Conservation (phyloP, 1,140 invertebrate species). For the Trichonephila inaurata region DNA sequence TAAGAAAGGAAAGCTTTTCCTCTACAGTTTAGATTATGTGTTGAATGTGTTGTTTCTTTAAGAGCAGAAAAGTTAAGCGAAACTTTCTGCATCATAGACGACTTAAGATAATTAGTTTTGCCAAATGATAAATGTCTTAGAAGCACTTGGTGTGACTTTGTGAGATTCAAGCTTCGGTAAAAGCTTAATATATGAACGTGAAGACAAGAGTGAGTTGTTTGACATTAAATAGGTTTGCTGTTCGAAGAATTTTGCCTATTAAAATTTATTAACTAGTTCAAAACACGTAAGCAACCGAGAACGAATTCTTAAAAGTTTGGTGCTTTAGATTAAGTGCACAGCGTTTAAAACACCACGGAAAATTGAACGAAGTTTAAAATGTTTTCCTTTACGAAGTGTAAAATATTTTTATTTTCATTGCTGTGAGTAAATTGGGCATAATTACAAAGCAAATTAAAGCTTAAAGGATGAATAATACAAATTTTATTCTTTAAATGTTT, state of each 20-base stretch:
- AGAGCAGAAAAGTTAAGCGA: background rate
- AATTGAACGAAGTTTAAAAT: too few species aligned
- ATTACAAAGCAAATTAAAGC: too few species aligned
- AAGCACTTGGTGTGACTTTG: background rate
- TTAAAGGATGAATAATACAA: too few species aligned
- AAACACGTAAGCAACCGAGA: too few species aligned
- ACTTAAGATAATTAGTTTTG: constrained; percentile 53
- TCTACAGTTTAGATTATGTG: constrained; percentile 12
- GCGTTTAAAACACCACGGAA: too few species aligned
- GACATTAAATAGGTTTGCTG: background rate
- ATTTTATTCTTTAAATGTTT: too few species aligned
- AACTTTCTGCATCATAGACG: background rate
- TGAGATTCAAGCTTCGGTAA: background rate
- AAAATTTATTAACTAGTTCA: background rate
- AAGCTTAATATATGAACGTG: background rate
- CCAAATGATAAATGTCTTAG: constrained; percentile 27
- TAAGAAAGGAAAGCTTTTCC: background rate
- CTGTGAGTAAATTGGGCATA: too few species aligned
- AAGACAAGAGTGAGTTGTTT: background rate
- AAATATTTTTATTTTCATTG: too few species aligned
- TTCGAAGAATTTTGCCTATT: background rate
- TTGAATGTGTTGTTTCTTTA: background rate
- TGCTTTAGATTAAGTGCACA: too few species aligned
- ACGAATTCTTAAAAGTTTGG: too few species aligned
- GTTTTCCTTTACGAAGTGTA: too few species aligned